These are phyloP conservation scores for Osmerus eperlanus DNA, from an alignment of 2,113 vertebrate genomes.

Conservation along the genomic window DNA sequence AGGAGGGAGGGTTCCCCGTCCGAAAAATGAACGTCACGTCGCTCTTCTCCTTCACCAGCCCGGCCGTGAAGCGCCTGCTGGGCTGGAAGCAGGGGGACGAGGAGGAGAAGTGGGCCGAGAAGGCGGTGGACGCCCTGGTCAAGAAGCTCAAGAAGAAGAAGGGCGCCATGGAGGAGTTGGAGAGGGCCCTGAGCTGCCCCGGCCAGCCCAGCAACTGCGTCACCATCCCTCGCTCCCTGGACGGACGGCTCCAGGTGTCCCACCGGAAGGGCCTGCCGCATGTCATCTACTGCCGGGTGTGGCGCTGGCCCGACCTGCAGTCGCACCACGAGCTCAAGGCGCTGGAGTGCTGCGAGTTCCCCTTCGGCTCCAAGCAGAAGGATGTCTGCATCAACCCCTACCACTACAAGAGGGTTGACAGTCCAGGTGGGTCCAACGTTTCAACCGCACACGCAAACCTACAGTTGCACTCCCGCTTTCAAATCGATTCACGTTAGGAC, in stretches of 20 bases:
- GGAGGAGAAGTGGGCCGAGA: slow-evolving; percentile 98
- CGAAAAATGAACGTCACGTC: slow-evolving; percentile 91
- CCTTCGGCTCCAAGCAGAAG: slow-evolving; percentile 97
- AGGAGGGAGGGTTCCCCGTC: slow-evolving; percentile 37
- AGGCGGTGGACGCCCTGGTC: slow-evolving; percentile 92
- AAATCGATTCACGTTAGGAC: no score
- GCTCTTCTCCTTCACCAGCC: slow-evolving; percentile 98
- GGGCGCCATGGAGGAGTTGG: slow-evolving; percentile 97
- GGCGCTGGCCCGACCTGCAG: slow-evolving; percentile 97
- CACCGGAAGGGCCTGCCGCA: slow-evolving; percentile 93
- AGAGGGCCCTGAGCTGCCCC: slow-evolving; percentile 90
- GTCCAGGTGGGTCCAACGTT: slow-evolving; percentile 80
- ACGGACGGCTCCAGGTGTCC: slow-evolving; percentile 91
- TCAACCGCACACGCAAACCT: no score
- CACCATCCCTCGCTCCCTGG: slow-evolving; percentile 93
- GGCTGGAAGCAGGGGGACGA: slow-evolving; percentile 98
- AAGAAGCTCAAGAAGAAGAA: slow-evolving; percentile 99
- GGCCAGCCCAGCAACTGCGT: slow-evolving; percentile 96
- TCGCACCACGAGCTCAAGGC: slow-evolving; percentile 97
- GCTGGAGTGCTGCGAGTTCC: slow-evolving; percentile 95
- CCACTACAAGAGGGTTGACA: slow-evolving; percentile 97
- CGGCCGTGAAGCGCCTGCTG: slow-evolving; percentile 91
- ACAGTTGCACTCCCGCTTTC: no score
- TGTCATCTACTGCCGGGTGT: slow-evolving; percentile 94
- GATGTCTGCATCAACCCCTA: slow-evolving; percentile 98